phyloP scores from a whole-genome alignment of 2,113 vertebrate genomes.

The Phycodurus eques region DNA sequence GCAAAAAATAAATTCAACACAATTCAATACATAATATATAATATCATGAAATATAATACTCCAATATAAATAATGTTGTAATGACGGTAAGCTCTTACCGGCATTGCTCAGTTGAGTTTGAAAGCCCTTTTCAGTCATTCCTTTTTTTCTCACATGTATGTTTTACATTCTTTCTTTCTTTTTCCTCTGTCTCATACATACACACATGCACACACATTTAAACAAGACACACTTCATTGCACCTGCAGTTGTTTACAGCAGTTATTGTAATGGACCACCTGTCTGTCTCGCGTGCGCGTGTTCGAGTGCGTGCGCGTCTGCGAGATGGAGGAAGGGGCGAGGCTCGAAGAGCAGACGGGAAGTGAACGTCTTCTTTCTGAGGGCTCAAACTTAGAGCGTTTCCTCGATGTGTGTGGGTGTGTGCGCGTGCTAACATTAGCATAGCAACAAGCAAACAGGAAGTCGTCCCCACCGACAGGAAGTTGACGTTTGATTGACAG shows the following conservation, averaged over 20 bases:
- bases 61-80: too few species aligned
- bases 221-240: conserved; percentile 10
- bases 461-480: not conserved
- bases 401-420: not conserved
- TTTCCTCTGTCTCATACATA: not conserved
- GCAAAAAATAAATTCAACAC: too few species aligned
- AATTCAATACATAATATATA: too few species aligned
- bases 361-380: not conserved
- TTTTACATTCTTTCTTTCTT: too few species aligned
- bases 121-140: too few species aligned
- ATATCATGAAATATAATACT: too few species aligned
- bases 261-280: conserved; percentile 31
- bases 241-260: conserved; percentile 28
- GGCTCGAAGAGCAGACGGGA: not conserved
- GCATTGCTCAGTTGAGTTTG: too few species aligned
- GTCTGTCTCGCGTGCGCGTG: not conserved
- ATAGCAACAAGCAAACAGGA: not conserved
- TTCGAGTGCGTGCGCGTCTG: conserved; percentile 18
- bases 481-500: not conserved
- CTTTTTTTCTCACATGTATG: too few species aligned
- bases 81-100: too few species aligned
- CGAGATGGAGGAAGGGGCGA: not conserved
- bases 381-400: not conserved
- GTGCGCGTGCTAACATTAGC: not conserved
- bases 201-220: conserved; percentile 7